These are phyloP conservation scores for Neoarius graeffei DNA, from an alignment of 2,113 vertebrate species.

Conservation along the genomic window DNA sequence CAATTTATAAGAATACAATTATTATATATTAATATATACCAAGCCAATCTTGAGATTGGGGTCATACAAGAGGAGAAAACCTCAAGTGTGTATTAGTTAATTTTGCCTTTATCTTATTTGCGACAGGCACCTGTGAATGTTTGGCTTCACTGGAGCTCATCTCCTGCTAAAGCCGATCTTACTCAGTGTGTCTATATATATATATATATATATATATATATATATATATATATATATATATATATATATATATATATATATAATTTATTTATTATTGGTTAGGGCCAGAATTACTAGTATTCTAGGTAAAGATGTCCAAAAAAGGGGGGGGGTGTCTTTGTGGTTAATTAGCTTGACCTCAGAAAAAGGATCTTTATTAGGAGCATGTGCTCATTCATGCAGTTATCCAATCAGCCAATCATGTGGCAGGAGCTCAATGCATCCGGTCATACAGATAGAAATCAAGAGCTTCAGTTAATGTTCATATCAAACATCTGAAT, in stretches of 20 bases:
- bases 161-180: slow-evolving; percentile 64
- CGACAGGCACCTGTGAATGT: not conserved
- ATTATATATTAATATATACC: not conserved
- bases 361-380: not conserved
- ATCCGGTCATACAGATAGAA: too few relatives aligned
- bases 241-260: not conserved
- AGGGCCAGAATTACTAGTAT: not conserved
- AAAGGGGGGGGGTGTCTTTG: not conserved
- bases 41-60: not conserved
- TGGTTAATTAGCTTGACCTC: not conserved
- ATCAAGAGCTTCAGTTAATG: too few relatives aligned
- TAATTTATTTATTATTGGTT: not conserved
- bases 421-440: too few relatives aligned
- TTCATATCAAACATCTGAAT: too few relatives aligned
- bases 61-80: not conserved
- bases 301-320: not conserved
- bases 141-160: slow-evolving; percentile 67
- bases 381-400: not conserved
- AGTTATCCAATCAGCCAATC: too few relatives aligned
- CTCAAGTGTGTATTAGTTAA: not conserved
- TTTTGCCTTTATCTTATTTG: not conserved
- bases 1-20: not conserved
- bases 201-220: not conserved
- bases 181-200: not conserved
- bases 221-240: not conserved